phyloP scores from a whole-genome alignment of 2,888 invertebrate species.

The Phorcus lineatus region DNA sequence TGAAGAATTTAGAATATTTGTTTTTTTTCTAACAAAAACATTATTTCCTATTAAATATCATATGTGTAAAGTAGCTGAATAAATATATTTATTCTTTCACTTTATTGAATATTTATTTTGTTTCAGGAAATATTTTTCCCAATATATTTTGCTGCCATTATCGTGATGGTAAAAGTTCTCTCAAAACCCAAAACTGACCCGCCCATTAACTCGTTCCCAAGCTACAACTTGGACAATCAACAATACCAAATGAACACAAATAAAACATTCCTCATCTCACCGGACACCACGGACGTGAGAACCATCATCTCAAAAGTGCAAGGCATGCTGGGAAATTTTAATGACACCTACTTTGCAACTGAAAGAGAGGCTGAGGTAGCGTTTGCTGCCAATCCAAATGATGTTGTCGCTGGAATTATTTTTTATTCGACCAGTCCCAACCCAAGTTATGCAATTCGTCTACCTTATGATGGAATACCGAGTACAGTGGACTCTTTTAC shows the following conservation, averaged over 20 bases:
- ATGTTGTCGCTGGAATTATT: constrained; percentile 81
- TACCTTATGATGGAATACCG: constrained; percentile 37
- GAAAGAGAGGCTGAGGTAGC: constrained; percentile 83
- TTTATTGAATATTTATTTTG: not conserved
- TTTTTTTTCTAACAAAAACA: no score
- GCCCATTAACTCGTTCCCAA: constrained; percentile 45
- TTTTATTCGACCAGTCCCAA: constrained; percentile 35
- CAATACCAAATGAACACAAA: constrained; percentile 14
- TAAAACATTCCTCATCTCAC: constrained; percentile 56
- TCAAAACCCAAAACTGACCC: constrained; percentile 47
- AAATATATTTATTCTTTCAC: not conserved
- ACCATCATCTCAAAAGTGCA: constrained; percentile 49
- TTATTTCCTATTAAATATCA: no score
- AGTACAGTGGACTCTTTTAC: constrained; percentile 29
- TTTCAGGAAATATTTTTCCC: constrained; percentile 86
- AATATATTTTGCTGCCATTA: constrained; percentile 84
- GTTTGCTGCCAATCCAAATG: constrained; percentile 81
- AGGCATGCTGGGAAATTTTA: constrained; percentile 65
- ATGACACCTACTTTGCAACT: constrained; percentile 82
- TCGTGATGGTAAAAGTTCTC: constrained; percentile 80
- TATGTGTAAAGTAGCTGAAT: no score
- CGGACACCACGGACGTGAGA: constrained; percentile 48
- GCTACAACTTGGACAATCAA: constrained; percentile 31
- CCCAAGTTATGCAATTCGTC: constrained; percentile 54
- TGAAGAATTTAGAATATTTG: no score